Base-by-base conservation (phyloP, 1,140 invertebrate species). In the Chionoecetes opilio region DNA sequence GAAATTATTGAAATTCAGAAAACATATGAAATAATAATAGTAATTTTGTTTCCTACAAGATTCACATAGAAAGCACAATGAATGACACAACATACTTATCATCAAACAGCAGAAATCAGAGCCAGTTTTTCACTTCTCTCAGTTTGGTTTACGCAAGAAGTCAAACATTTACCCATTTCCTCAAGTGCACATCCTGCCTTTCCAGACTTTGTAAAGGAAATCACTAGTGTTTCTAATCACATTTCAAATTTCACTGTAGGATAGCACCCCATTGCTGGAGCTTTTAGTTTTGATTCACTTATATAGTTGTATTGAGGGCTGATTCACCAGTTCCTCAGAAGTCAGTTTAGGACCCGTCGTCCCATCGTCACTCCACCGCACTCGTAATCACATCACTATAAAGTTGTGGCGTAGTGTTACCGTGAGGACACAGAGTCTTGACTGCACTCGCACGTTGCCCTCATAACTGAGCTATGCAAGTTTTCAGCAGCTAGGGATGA, bases 1-100 rank as follows among this genome's bases (percentile, higher is more conserved):
- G 90, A 93, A 93, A 95, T 95, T 85, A 95, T 41, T 92, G 91
- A 95, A 95, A 95, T 93, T 87, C 14, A 90, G 85, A 93, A 95
- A 95, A 93, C 91, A 95, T 95, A 95, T 84, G 29, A 95, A 95
- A 95, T 95, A 93, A 95, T 95, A 92, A 95, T 86, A 91, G 46
- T 82, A 95, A 95, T 95, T 95, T 95, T 95, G 94, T 95, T 95
- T 93, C 94, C 92, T 95, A 93, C 92, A 95, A 93, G 92, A 95
- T 95, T 95, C 91, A 95, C 94, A 95, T 95, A 95, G 94, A 95
- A 95, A 95, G 94, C 94, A 95, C 94, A 95, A 95, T 95, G 94
- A 95, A 95, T 93, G 94, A 95, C 94, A 95, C 94, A 95, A 95
- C 94, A 93, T 91, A 95, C 91, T 95, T 95, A 95, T 95, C 94